Base-by-base conservation (phyloP, 1,140 invertebrate genomes). In the Philopotamus ludificatus region DNA sequence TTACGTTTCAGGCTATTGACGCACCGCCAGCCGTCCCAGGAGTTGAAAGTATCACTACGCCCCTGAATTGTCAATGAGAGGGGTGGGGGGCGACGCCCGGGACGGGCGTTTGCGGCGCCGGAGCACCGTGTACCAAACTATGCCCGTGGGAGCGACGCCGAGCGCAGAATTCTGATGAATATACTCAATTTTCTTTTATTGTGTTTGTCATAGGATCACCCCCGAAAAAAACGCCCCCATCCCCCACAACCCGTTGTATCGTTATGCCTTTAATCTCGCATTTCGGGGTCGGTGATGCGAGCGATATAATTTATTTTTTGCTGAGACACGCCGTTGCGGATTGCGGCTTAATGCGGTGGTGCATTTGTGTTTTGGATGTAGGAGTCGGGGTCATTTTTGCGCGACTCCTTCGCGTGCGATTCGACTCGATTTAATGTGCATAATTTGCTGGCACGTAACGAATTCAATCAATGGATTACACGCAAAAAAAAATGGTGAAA, bases 61-160 rank as follows among this genome's bases (percentile, higher is more conserved):
- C 23, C 25, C 62, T 63, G 66, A 68, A 68, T 68, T 64, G 55
- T 44, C 66, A 62, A 68, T 68, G 66, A 68, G 66, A 47, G 7
- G 45, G 45, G 20, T 7, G 20, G n/a, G 45, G 45, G 4, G 16
- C 45, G 20, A 7, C n/a, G 4, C 45, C 4, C 26, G 23, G 22
- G 23, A 23, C n/a, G 16, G 26, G 10, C 23, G 23, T 9, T n/a
- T n/a, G 54, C n/a, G 54, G 23, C 23, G 23, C 12, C 23, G 54
- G 4, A 28, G 54, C 7, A 39, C 12, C 26, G 28, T 34, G 23
- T 9, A 16, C 26, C 23, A 28, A 16, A 57, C 53, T 18, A 55
- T 47, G 18, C 63, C 63, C 45, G 2, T 10, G 64, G 55, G 55
- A 60, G 21, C 21, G 23, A 18, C 9, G 28, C 26, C 28, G 28